These are phyloP conservation scores for Tupiocoris notatus DNA, from an alignment of 2,888 invertebrate genomes.

Conservation along the genomic window DNA sequence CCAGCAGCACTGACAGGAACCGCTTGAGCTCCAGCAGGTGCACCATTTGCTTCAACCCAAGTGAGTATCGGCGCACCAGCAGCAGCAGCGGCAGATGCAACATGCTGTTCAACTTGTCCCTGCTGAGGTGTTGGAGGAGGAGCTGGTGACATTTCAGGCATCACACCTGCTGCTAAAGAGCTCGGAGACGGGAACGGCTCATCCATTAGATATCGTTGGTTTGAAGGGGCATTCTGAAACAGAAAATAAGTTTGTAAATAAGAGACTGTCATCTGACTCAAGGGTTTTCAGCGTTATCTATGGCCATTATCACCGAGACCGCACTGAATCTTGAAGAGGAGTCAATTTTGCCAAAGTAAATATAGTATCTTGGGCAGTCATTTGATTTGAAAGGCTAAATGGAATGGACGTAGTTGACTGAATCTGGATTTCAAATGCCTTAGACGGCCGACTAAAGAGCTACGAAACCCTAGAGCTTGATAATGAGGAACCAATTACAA, in stretches of 20 bases:
- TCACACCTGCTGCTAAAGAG: conserved; percentile 2
- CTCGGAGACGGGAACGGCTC: conserved; percentile 21
- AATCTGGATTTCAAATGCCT: too few species aligned
- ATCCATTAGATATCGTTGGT: conserved; percentile 26
- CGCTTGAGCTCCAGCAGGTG: conserved; percentile 4
- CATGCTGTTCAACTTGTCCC: conserved; percentile 15
- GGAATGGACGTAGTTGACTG: too few species aligned
- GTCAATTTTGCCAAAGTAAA: too few species aligned
- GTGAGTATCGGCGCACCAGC: conserved; percentile 34
- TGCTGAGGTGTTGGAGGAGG: conserved; percentile 11
- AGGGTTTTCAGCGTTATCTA: too few species aligned
- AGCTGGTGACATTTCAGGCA: conserved; percentile 18
- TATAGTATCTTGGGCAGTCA: too few species aligned
- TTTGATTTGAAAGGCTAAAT: too few species aligned
- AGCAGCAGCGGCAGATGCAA: not conserved
- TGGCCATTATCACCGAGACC: too few species aligned
- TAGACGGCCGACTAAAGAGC: too few species aligned
- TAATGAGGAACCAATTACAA: too few species aligned
- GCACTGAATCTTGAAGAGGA: too few species aligned
- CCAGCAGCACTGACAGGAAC: conserved; percentile 14
- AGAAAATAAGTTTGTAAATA: not conserved
- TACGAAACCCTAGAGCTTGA: too few species aligned
- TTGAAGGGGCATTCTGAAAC: conserved; percentile 38
- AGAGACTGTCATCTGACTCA: too few species aligned
- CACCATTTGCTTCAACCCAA: conserved; percentile 29